These are phyloP conservation scores for Haplochromis vanheusdeni DNA, from an alignment of 2,113 vertebrate genomes.

Conservation along the genomic window DNA sequence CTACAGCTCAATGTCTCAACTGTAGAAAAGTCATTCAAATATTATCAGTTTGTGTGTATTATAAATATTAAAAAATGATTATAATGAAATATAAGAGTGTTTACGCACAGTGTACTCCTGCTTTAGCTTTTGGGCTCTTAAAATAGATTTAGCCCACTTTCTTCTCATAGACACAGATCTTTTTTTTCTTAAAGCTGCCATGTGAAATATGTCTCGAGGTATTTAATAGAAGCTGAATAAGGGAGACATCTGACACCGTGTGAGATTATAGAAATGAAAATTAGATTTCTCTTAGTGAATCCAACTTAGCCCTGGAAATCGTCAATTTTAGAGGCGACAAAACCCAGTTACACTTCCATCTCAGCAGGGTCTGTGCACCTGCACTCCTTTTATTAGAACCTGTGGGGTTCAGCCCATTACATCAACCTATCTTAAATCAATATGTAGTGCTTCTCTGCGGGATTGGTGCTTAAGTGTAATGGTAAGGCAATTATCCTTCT, in stretches of 20 bases:
- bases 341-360: constrained; percentile 16
- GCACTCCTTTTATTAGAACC: not conserved
- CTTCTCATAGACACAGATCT: not conserved
- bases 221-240: not conserved
- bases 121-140: not conserved
- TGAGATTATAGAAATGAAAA: not conserved
- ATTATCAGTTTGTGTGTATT: not conserved
- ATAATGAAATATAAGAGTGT: not conserved
- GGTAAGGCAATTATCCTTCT: not conserved
- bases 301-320: not conserved
- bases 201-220: not conserved
- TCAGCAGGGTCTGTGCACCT: constrained; percentile 6
- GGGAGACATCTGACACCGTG: not conserved
- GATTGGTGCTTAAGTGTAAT: not conserved
- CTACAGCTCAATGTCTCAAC: not conserved
- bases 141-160: not conserved
- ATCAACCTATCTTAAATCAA: constrained; percentile 3
- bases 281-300: not conserved
- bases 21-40: not conserved
- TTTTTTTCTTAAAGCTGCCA: not conserved
- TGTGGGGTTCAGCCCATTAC: not conserved
- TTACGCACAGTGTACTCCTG: not conserved
- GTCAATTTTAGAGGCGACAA: not conserved
- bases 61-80: not conserved
- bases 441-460: not conserved